Evolutionary conservation across 2,113 vertebrate species (phyloP).

Genomic region (Syngnathus typhle): DNA sequence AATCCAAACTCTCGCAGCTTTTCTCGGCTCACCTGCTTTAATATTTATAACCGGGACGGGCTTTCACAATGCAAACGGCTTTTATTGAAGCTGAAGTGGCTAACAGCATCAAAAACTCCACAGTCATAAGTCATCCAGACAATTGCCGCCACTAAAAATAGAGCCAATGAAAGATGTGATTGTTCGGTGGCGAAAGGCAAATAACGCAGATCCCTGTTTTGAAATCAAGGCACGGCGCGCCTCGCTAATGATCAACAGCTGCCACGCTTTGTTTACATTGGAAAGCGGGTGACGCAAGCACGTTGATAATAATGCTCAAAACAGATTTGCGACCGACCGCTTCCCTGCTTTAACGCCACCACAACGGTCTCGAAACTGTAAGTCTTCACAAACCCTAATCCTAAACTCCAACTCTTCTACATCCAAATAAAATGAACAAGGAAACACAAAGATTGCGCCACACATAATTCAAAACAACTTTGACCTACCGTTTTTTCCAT

Average conservation of each 20-base stretch:
- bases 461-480: too few species aligned
- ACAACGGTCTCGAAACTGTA: too few species aligned
- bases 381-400: too few species aligned
- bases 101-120: not conserved
- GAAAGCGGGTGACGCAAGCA: not conserved
- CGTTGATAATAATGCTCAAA: not conserved
- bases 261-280: not conserved
- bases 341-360: not conserved
- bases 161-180: conserved; percentile 19
- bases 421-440: too few species aligned
- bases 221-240: conserved; percentile 10
- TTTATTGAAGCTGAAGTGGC: conserved; percentile 13
- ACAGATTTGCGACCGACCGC: not conserved
- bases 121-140: not conserved
- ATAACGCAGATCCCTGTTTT: conserved; percentile 9
- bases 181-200: conserved; percentile 21
- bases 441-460: too few species aligned
- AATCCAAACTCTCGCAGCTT: conserved; percentile 26
- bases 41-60: not conserved
- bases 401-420: too few species aligned
- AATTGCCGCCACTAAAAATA: conserved; percentile 8
- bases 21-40: not conserved
- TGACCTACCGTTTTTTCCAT: too few species aligned
- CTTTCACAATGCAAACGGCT: not conserved
- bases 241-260: conserved; percentile 17